phyloP scores from a whole-genome alignment of 2,797 vertebrate genomes.

The Gallinago stenura region DNA sequence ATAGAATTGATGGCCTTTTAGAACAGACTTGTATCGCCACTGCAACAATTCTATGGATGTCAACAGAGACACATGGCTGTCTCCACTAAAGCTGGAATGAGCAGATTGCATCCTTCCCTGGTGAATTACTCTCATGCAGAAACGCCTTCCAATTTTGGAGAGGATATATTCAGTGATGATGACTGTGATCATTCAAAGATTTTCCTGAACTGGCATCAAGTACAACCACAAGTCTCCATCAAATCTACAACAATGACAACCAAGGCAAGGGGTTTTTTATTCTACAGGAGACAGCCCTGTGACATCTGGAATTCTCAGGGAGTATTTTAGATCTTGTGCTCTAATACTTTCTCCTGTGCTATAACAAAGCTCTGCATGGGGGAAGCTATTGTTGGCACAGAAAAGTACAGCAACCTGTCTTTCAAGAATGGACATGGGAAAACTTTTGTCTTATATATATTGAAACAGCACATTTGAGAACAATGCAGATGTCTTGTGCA shows the following conservation, averaged over 20 bases:
- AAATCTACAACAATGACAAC: neutral
- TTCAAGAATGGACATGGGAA: neutral
- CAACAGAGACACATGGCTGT: neutral
- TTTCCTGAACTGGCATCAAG: neutral
- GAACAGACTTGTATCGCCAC: neutral
- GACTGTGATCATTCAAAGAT: neutral
- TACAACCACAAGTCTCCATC: neutral
- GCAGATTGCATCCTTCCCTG: neutral
- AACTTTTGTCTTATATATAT: neutral
- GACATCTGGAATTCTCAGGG: neutral
- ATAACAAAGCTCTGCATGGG: neutral
- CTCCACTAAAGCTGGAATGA: neutral
- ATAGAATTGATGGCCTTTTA: neutral
- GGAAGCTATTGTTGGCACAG: rapidly evolving
- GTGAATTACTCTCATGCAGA: neutral
- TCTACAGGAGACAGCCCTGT: neutral
- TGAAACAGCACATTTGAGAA: neutral
- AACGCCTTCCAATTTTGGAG: neutral
- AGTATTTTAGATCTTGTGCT: neutral
- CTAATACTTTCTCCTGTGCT: neutral
- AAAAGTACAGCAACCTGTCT: neutral
- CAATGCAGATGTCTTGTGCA: neutral
- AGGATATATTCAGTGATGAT: neutral
- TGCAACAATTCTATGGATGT: neutral
- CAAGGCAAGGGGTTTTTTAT: neutral